phyloP scores from a whole-genome alignment of 2,797 vertebrate species.

The Presbytis comata region DNA sequence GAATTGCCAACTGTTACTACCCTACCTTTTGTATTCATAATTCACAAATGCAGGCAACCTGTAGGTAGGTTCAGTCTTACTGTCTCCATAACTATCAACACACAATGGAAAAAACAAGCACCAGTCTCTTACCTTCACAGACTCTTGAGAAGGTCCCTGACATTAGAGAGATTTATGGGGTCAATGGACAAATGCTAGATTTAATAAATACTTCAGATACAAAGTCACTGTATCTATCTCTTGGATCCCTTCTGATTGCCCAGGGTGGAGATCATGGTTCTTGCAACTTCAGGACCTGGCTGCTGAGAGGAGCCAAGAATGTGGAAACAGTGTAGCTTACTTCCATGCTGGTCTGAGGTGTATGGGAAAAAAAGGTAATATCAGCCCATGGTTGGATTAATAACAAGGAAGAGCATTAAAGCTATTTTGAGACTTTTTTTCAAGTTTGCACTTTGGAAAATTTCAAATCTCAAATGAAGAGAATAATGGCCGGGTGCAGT shows the following conservation, averaged over 20 bases:
- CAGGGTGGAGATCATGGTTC: neutral
- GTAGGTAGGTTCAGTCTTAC: neutral
- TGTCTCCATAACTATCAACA: neutral
- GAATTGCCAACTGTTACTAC: neutral
- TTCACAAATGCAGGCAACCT: neutral
- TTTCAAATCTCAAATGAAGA: constrained; percentile 1
- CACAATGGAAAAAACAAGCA: neutral
- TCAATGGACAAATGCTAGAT: neutral
- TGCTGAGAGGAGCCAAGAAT: neutral
- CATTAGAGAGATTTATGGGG: neutral
- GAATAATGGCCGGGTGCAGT: neutral
- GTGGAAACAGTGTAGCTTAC: neutral
- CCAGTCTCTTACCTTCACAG: neutral
- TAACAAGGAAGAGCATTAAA: neutral
- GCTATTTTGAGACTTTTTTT: neutral
- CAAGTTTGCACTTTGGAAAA: neutral
- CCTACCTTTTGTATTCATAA: neutral
- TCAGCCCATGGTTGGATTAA: neutral
- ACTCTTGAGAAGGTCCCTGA: neutral
- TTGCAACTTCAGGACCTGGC: neutral
- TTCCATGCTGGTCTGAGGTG: neutral
- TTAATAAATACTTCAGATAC: neutral
- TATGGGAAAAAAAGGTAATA: neutral
- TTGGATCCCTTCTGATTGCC: neutral
- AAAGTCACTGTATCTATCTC: neutral